Evolutionary conservation across 2,797 vertebrate species (phyloP).

Genomic region (Bradypus variegatus): DNA sequence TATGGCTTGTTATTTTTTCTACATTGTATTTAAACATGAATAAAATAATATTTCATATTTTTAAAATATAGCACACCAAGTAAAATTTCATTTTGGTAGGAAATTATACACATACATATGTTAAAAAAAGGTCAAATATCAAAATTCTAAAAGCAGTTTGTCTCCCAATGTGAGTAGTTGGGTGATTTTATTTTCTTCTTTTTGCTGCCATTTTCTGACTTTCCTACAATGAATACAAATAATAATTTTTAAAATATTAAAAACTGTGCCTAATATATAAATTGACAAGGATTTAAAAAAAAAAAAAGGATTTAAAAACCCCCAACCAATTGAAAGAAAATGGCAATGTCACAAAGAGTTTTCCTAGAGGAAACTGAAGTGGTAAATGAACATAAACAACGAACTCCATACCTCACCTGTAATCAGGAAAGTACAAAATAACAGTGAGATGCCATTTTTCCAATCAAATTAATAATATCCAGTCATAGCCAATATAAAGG

Average conservation of each 20-base stretch:
- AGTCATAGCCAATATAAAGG: background rate
- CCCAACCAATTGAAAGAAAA: background rate
- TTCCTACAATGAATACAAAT: background rate
- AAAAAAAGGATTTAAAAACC: background rate
- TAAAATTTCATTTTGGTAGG: background rate
- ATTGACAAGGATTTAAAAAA: background rate
- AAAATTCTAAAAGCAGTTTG: constrained; percentile 17
- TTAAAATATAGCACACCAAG: background rate
- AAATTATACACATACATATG: background rate
- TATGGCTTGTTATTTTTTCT: background rate
- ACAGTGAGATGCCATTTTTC: background rate
- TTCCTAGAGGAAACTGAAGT: background rate
- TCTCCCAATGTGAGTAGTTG: background rate
- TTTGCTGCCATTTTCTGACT: constrained; percentile 7
- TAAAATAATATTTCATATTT: background rate
- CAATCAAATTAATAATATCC: background rate
- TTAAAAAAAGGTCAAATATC: constrained; percentile 14
- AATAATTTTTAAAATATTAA: constrained; percentile 7
- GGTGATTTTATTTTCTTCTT: background rate
- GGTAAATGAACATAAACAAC: background rate
- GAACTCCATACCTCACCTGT: background rate
- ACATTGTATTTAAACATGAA: background rate
- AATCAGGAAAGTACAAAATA: background rate
- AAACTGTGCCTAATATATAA: background rate
- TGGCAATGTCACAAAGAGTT: background rate